Conservation (phyloP, 1,140 invertebrate genomes). For the Nylanderia fulva region DNA sequence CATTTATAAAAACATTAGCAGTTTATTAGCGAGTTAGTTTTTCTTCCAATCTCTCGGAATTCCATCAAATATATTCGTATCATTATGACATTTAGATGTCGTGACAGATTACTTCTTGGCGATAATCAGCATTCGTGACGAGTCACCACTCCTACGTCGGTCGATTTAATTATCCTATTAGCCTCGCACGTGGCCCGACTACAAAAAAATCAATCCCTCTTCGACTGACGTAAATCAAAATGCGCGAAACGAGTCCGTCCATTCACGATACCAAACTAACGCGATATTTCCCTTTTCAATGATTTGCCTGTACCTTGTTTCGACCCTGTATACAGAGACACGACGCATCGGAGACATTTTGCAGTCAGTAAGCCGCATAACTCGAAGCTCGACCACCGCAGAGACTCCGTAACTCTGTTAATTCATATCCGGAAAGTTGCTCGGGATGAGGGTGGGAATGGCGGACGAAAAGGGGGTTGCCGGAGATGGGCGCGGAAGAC, state of each 20-base stretch:
- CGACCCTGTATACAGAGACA: conserved; percentile 10
- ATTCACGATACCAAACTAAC: conserved; percentile 1
- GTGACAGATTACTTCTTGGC: conserved; percentile 53
- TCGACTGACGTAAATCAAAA: conserved; percentile 7
- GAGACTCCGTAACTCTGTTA: conserved; percentile 85
- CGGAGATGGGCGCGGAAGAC: conserved; percentile 62
- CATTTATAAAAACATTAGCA: background rate
- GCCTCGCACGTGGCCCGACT: conserved; percentile 36
- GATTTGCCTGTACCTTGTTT: background rate
- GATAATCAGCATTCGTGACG: conserved; percentile 67
- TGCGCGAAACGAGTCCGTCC: background rate
- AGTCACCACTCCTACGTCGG: conserved; percentile 59
- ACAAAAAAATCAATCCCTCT: conserved; percentile 37
- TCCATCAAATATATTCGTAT: conserved; percentile 29
- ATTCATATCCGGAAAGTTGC: conserved; percentile 85
- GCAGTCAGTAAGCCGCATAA: conserved; percentile 83
- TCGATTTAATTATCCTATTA: conserved; percentile 68
- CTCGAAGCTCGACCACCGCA: conserved; percentile 76
- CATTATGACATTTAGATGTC: conserved; percentile 39
- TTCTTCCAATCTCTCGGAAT: background rate
- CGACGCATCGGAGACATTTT: conserved; percentile 78
- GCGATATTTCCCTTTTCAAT: conserved; percentile 24
- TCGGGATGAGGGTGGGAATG: conserved; percentile 67
- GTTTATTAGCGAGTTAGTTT: background rate
- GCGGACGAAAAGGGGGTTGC: conserved; percentile 59